Evolutionary conservation across 2,797 vertebrate species (phyloP).

Genomic region (Gastrophryne carolinensis): DNA sequence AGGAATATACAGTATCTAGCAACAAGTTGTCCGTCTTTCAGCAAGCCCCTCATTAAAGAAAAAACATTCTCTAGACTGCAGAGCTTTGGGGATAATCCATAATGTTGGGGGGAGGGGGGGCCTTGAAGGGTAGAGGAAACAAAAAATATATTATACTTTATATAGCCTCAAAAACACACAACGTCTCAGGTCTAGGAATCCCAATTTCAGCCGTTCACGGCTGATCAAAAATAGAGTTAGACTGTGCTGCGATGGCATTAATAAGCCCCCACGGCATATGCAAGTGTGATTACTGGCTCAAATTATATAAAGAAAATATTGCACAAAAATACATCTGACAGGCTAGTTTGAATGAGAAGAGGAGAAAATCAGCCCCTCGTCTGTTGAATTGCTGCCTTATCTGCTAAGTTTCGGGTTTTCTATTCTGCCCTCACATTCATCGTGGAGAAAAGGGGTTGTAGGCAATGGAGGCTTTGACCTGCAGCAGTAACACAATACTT

Average conservation of each 20-base stretch:
- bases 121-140: too few relatives aligned
- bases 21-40: conserved; percentile 54
- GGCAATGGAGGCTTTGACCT: conserved; percentile 80
- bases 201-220: too few relatives aligned
- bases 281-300: background rate
- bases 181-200: too few relatives aligned
- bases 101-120: too few relatives aligned
- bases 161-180: too few relatives aligned
- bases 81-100: too few relatives aligned
- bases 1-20: conserved; percentile 54
- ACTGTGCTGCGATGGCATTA: too few relatives aligned
- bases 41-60: conserved; percentile 47
- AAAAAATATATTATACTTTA: too few relatives aligned
- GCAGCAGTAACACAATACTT: conserved; percentile 88
- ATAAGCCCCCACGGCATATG: conserved; percentile 10
- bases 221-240: too few relatives aligned
- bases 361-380: conserved; percentile 55
- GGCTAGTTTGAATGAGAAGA: background rate
- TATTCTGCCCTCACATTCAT: conserved; percentile 77
- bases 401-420: conserved; percentile 76
- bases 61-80: too few relatives aligned
- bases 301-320: background rate
- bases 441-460: conserved; percentile 70
- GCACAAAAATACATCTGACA: background rate
- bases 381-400: conserved; percentile 75